Conservation (phyloP, 2,797 vertebrate species). For the Coluber constrictor region DNA sequence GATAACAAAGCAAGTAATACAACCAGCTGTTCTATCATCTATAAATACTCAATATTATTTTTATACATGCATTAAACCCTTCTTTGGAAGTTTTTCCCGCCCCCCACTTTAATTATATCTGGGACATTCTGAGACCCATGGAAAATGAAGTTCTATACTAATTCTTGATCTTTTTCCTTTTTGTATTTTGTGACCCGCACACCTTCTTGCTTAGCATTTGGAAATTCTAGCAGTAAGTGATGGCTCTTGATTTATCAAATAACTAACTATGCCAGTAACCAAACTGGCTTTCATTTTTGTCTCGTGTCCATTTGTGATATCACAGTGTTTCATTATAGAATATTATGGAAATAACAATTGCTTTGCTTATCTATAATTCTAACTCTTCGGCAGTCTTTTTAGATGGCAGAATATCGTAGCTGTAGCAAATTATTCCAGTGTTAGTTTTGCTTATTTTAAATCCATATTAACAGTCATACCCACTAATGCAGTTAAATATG, state of each 20-base stretch:
- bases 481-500: conserved; percentile 23
- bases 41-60: conserved; percentile 29
- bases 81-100: conserved; percentile 47
- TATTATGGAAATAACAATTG: conserved; percentile 58
- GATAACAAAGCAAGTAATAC: neutral
- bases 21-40: neutral
- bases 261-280: conserved; percentile 75
- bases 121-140: conserved; percentile 66
- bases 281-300: conserved; percentile 76
- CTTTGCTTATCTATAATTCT: conserved; percentile 62
- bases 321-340: conserved; percentile 62
- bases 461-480: conserved; percentile 39
- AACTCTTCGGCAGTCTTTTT: conserved; percentile 46
- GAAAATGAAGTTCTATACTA: conserved; percentile 82
- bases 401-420: conserved; percentile 50
- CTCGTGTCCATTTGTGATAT: conserved; percentile 67
- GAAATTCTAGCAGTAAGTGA: conserved; percentile 99
- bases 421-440: conserved; percentile 44
- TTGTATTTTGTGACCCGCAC: conserved; percentile 91
- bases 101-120: conserved; percentile 60
- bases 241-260: conserved; percentile 88
- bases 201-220: conserved; percentile 99
- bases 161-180: conserved; percentile 94
- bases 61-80: conserved; percentile 23
- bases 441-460: conserved; percentile 53